Conservation (phyloP, 2,888 invertebrate genomes). For the Leptothorax acervorum region DNA sequence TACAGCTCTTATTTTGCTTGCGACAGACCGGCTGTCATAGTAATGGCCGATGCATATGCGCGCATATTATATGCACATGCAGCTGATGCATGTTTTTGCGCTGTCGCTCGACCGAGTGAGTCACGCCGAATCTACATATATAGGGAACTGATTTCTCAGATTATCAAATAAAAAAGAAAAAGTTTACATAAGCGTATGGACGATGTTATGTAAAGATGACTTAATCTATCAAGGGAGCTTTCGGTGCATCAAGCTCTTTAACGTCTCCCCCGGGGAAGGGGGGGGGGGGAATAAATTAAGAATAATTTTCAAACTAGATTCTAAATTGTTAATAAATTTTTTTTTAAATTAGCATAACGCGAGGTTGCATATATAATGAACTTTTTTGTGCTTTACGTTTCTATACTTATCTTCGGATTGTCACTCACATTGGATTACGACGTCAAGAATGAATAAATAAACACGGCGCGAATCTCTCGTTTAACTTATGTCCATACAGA, state of each 20-base stretch:
- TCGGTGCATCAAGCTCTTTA: not conserved
- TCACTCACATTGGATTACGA: not conserved
- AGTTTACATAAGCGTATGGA: not conserved
- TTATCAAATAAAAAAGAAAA: not conserved
- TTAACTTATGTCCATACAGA: not conserved
- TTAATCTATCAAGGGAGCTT: not conserved
- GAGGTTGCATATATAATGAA: not conserved
- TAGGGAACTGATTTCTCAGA: constrained; percentile 14
- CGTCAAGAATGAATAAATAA: constrained; percentile 4
- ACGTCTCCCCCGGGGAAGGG: too few species aligned
- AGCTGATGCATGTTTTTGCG: not conserved
- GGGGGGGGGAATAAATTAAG: too few species aligned
- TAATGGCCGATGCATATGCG: not conserved
- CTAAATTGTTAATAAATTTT: not conserved
- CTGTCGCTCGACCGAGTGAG: constrained; percentile 12
- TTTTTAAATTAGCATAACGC: not conserved
- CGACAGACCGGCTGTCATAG: constrained; percentile 18
- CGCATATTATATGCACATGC: not conserved
- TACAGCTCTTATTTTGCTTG: constrained; percentile 3
- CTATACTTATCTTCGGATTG: not conserved
- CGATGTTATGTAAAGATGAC: constrained; percentile 2
- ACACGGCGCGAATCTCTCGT: not conserved
- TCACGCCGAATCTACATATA: constrained; percentile 15
- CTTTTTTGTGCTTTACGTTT: not conserved
- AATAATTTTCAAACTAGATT: not conserved